Evolutionary conservation across 2,888 invertebrate species (phyloP), one percentile per base, ranked within the genome.

Genomic region (Choristoneura rosaceana): DNA sequence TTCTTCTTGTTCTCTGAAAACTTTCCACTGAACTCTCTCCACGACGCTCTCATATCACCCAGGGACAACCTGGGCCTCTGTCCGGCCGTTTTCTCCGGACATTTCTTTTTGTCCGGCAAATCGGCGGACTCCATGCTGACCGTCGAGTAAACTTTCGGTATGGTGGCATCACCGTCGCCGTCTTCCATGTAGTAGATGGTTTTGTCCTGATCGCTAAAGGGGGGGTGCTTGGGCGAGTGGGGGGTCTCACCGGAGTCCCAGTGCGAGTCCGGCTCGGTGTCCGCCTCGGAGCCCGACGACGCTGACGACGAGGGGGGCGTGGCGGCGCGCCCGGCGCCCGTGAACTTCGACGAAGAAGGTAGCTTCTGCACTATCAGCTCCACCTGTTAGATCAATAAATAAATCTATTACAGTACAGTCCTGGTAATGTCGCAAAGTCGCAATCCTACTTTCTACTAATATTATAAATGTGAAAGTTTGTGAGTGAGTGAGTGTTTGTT

Each of bases 171-270:
- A 0, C 61, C 12, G 63, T 41, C 14, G 4, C 61, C 12, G 55
- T n/a, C 47, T 15, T 1, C 9, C n/a, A 3, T n/a, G 43, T 61
- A 8, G 45, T 12, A n/a, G 41, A 38, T 3, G 38, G 38, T 38
- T 38, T 38, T 38, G 38, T 4, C 7, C 38, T 4, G 38, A 5
- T 38, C 38, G 38, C 38, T 38, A 38, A 38, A 38, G 38, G 38
- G 38, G 66, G n/a, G 55, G 9, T 7, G 69, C n/a, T 15, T 33
- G 73, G 25, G 38, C 34, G 34, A 41, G 65, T 25, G 45, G 41
- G 47, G 71, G 59, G 94, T 38, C 96, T 96, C 95, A 96, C 97
- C 97, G 86, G 96, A 96, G 94, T 97, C 97, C 96, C 96, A 97
- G 88, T 95, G 95, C 82, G 95, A 95, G 81, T 91, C 90, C 78